phyloP scores from a whole-genome alignment of 2,113 vertebrate species.

The Puma concolor region DNA sequence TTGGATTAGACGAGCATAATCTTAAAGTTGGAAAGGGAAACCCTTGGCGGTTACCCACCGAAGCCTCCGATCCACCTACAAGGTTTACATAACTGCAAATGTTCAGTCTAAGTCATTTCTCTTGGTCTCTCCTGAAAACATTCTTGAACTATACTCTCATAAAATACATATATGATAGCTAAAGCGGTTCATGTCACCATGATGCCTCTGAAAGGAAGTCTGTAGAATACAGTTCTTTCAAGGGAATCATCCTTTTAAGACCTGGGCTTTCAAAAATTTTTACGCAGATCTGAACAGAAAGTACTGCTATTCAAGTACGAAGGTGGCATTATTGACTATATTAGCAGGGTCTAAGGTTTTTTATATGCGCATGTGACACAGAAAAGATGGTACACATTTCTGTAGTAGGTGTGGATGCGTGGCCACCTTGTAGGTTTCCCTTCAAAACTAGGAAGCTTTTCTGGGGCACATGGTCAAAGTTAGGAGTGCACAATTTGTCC shows the following conservation, averaged over 20 bases:
- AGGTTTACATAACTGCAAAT: neutral
- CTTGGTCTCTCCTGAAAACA: neutral
- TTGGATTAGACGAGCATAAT: neutral
- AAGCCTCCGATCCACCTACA: neutral
- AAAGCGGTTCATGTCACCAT: neutral
- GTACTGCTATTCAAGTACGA: neutral
- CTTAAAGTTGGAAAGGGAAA: neutral
- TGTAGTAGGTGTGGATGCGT: neutral
- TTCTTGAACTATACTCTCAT: neutral
- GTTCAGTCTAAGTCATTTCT: neutral
- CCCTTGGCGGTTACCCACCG: neutral
- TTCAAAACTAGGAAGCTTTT: slow-evolving; percentile 22
- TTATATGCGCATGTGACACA: accelerated
- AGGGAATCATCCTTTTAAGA: neutral
- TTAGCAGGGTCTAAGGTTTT: neutral
- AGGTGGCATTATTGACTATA: neutral
- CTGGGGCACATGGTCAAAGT: neutral
- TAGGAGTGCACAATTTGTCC: neutral
- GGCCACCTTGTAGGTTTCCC: neutral
- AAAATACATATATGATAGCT: slow-evolving; percentile 20
- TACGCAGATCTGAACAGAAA: neutral
- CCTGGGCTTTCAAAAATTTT: neutral
- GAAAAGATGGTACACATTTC: neutral
- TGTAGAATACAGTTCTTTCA: neutral
- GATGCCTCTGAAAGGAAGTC: neutral